These are phyloP conservation scores for Agrilus planipennis DNA, from an alignment of 1,140 invertebrate genomes.

Conservation along the genomic window DNA sequence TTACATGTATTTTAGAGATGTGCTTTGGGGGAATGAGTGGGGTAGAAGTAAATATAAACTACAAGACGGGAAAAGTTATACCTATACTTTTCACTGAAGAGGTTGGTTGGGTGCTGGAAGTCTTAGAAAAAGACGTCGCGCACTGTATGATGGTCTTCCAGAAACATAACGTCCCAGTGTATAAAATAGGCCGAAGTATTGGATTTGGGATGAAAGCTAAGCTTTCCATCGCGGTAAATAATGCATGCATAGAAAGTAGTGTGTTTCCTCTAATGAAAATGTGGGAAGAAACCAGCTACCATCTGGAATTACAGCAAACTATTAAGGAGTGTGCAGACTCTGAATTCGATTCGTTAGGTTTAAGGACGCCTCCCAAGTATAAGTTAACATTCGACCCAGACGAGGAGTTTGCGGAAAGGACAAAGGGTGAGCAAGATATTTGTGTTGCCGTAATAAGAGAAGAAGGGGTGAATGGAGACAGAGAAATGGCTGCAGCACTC, in stretches of 20 bases:
- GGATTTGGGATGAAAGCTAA: constrained; percentile 54
- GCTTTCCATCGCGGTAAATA: constrained; percentile 50
- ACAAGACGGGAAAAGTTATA: constrained; percentile 43
- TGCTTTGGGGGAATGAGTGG: constrained; percentile 84
- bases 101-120: constrained; percentile 84
- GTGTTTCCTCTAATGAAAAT: constrained; percentile 58
- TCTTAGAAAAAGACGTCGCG: constrained; percentile 48
- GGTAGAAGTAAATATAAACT: constrained; percentile 51
- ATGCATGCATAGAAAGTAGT: constrained; percentile 47
- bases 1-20: constrained; percentile 90
- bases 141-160: constrained; percentile 30
- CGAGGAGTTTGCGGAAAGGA: constrained; percentile 18
- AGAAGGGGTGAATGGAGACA: constrained; percentile 94
- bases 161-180: constrained; percentile 47
- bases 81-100: constrained; percentile 83
- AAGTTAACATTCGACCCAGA: constrained; percentile 60
- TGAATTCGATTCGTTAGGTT: constrained; percentile 54
- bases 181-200: constrained; percentile 56
- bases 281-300: constrained; percentile 95
- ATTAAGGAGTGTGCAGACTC: constrained; percentile 64
- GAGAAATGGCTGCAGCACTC: constrained; percentile 95
- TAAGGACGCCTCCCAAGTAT: constrained; percentile 50
- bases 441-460: constrained; percentile 86
- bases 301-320: constrained; percentile 73
- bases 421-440: constrained; percentile 33